Conservation (phyloP, 2,888 invertebrate genomes). For the Oligia latruncula region DNA sequence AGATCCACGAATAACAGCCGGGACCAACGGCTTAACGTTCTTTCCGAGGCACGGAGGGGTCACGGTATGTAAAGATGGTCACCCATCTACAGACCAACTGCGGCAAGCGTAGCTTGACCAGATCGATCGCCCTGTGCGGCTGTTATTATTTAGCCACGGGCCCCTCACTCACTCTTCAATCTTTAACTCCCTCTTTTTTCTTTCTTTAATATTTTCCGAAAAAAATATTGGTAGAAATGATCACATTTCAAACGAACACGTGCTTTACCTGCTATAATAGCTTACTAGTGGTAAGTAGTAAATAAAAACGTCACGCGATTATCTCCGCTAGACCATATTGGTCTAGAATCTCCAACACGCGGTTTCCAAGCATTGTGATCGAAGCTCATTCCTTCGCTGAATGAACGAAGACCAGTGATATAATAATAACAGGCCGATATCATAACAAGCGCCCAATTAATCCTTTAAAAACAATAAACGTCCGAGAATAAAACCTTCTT, state of each 20-base stretch:
- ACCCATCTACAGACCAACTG: too few species aligned
- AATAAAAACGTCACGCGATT: neutral
- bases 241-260: neutral
- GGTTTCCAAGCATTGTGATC: neutral
- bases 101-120: too few species aligned
- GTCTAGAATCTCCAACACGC: neutral
- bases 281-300: neutral
- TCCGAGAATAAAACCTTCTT: slow-evolving; percentile 7
- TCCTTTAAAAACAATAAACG: slow-evolving; percentile 23
- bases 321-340: too few species aligned
- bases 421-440: neutral
- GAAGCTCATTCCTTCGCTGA: neutral
- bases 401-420: neutral
- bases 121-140: too few species aligned
- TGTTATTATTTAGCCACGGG: too few species aligned
- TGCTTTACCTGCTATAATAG: neutral
- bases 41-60: too few species aligned
- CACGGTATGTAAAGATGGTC: too few species aligned
- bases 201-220: neutral
- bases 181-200: too few species aligned
- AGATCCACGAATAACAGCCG: too few species aligned
- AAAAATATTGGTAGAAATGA: too few species aligned
- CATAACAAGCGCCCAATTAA: slow-evolving; percentile 5
- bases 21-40: too few species aligned
- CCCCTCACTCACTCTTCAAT: too few species aligned